Conservation (phyloP, 2,888 invertebrate genomes). For the Carpatolechia fugitivella region DNA sequence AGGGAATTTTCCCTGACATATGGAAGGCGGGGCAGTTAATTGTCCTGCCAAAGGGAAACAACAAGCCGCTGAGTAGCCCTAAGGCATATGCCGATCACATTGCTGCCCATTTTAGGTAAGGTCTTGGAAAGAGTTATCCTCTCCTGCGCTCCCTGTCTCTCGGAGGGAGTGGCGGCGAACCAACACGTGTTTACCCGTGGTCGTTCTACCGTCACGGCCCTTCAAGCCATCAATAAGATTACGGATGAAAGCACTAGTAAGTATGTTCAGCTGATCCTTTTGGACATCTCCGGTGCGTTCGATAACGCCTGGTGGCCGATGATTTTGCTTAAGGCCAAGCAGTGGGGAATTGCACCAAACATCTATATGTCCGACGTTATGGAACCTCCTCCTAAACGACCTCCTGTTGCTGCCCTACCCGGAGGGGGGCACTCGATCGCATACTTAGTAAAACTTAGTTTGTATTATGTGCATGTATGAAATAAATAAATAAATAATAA, state of each 20-base stretch:
- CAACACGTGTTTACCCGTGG: conserved; percentile 29
- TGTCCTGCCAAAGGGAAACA: conserved; percentile 17
- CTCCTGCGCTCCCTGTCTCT: conserved; percentile 1
- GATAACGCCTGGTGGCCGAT: conserved; percentile 34
- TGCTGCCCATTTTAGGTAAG: conserved; percentile 24
- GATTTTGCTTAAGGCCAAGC: conserved; percentile 7
- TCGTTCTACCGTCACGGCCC: not conserved
- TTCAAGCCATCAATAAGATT: not conserved
- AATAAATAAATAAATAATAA: too few relatives aligned
- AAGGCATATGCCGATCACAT: conserved; percentile 11
- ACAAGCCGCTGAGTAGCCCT: not conserved
- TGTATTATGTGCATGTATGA: too few relatives aligned
- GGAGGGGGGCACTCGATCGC: conserved; percentile 20
- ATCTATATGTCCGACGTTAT: conserved; percentile 10
- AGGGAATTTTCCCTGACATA: conserved; percentile 12
- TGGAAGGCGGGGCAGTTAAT: conserved; percentile 19
- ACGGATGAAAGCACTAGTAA: not conserved
- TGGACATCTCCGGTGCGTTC: conserved; percentile 40
- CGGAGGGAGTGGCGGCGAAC: conserved; percentile 4
- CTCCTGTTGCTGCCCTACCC: conserved; percentile 26
- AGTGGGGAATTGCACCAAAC: not conserved
- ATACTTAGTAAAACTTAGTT: too few relatives aligned
- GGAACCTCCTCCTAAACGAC: conserved; percentile 22
- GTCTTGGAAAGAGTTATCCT: conserved; percentile 11
- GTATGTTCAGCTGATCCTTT: conserved; percentile 26